Evolutionary conservation across 2,113 vertebrate species (phyloP).

Genomic region (Notothenia rossii): DNA sequence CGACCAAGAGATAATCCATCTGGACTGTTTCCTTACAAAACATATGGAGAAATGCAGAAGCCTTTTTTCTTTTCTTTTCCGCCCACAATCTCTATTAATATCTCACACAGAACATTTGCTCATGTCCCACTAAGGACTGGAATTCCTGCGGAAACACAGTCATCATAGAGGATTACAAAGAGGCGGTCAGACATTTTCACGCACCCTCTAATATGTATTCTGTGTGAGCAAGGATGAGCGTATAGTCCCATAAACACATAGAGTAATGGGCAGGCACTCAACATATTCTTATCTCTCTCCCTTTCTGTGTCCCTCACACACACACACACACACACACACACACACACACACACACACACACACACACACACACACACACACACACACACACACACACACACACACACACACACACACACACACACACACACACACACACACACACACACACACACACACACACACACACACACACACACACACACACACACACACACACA

Average conservation of each 20-base stretch:
- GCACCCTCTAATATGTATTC: conserved; percentile 49
- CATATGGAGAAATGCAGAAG: conserved; percentile 78
- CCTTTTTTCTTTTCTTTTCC: conserved; percentile 66
- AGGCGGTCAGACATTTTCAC: conserved; percentile 64
- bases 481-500: too few relatives aligned
- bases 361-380: too few relatives aligned
- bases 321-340: conserved; percentile 1
- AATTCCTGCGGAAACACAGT: conserved; percentile 74
- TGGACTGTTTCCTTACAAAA: conserved; percentile 78
- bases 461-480: too few relatives aligned
- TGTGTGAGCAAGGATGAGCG: conserved; percentile 21
- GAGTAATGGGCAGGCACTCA: conserved; percentile 35
- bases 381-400: too few relatives aligned
- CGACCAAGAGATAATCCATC: conserved; percentile 79
- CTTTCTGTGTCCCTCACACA: background rate
- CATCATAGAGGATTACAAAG: conserved; percentile 63
- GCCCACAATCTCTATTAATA: conserved; percentile 81
- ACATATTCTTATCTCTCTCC: conserved; percentile 1
- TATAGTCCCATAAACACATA: conserved; percentile 46
- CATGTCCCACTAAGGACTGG: conserved; percentile 80
- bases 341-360: too few relatives aligned
- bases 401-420: too few relatives aligned
- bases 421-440: too few relatives aligned
- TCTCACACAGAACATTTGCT: conserved; percentile 70
- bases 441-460: conserved; percentile 14